Conservation (phyloP, 2,888 invertebrate species). For the Taenaris catops region DNA sequence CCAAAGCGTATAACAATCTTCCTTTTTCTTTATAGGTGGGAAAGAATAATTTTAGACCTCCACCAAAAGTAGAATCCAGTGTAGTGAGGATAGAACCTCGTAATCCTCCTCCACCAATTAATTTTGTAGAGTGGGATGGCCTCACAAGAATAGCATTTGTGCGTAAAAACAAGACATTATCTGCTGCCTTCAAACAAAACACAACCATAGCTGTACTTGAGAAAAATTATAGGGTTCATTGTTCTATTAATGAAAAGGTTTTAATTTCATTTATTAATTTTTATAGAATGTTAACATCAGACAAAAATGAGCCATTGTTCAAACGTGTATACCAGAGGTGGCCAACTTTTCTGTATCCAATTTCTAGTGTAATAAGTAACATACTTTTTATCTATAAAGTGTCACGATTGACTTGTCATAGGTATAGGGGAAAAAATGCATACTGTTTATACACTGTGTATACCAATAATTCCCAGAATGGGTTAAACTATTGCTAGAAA, state of each 20-base stretch:
- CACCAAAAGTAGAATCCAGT: conserved; percentile 99
- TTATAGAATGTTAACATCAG: not conserved
- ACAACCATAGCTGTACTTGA: conserved; percentile 91
- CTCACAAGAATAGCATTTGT: conserved; percentile 96
- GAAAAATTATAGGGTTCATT: conserved; percentile 94
- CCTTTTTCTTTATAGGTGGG: conserved; percentile 89
- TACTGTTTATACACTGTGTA: no score
- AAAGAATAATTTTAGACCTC: conserved; percentile 98
- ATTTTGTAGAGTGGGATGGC: conserved; percentile 99
- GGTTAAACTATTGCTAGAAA: no score
- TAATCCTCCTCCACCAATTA: conserved; percentile 97
- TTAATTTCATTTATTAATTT: conserved; percentile 4
- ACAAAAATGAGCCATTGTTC: no score
- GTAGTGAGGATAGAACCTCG: conserved; percentile 98
- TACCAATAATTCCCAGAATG: no score
- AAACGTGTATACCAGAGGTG: no score
- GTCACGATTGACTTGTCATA: no score
- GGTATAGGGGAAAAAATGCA: no score
- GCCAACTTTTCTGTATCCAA: no score
- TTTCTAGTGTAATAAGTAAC: no score
- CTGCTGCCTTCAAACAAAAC: conserved; percentile 92
- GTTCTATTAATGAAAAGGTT: conserved; percentile 89
- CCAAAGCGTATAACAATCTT: no score
- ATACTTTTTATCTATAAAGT: no score
- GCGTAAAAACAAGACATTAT: conserved; percentile 97